Evolutionary conservation across 2,888 invertebrate genomes (phyloP).

Genomic region (Andrena haemorrhoa): DNA sequence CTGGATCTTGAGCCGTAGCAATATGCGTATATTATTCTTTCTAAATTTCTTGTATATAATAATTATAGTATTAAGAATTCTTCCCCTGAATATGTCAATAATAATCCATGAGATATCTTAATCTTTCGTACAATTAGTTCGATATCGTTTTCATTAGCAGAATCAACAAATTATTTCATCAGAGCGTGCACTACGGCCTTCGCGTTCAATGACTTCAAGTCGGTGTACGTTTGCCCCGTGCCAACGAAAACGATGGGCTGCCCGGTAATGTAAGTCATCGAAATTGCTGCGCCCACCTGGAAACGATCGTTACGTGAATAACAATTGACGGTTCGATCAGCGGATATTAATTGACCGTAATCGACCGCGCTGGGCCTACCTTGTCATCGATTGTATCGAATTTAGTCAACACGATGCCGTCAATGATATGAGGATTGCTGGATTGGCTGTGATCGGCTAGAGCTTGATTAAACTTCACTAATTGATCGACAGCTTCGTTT

Average conservation of each 20-base stretch:
- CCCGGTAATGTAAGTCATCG: constrained; percentile 99
- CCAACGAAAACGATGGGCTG: constrained; percentile 99
- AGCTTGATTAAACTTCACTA: constrained; percentile 99
- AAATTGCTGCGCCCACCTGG: constrained; percentile 98
- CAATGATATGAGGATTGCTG: constrained; percentile 95
- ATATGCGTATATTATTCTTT: constrained; percentile 38
- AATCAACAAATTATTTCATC: constrained; percentile 89
- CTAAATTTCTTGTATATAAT: constrained; percentile 45
- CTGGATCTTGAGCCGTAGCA: constrained; percentile 26
- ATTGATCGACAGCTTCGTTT: constrained; percentile 99
- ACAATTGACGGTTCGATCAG: too few species aligned
- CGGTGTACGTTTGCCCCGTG: constrained; percentile 99
- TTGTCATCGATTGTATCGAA: constrained; percentile 99
- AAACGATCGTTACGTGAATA: constrained; percentile 31
- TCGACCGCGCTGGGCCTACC: constrained; percentile 83
- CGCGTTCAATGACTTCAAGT: constrained; percentile 97
- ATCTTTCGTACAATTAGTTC: constrained; percentile 32
- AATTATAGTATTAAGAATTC: constrained; percentile 34
- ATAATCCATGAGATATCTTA: constrained; percentile 47
- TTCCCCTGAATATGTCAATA: constrained; percentile 42
- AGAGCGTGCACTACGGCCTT: constrained; percentile 98
- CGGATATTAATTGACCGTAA: too few species aligned
- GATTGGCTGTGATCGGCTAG: constrained; percentile 94
- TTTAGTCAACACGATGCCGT: constrained; percentile 99
- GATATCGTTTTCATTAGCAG: constrained; percentile 41